Evolutionary conservation across 2,113 vertebrate species (phyloP).

Genomic region (Lophotis ruficrista): DNA sequence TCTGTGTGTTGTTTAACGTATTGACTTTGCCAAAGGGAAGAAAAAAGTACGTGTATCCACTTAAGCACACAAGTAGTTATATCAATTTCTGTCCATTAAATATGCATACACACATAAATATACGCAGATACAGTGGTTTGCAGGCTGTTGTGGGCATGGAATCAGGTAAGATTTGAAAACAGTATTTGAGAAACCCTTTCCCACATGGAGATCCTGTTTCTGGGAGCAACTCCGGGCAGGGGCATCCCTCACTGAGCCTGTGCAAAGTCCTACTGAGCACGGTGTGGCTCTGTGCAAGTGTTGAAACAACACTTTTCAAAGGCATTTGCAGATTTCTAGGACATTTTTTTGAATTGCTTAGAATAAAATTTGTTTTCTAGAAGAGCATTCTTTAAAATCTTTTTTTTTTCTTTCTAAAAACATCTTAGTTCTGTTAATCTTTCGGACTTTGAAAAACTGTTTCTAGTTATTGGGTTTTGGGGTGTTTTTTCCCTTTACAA

Average conservation of each 20-base stretch:
- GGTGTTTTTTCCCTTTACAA: neutral
- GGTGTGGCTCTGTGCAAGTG: neutral
- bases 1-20: neutral
- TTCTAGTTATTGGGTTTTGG: neutral
- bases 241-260: neutral
- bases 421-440: neutral
- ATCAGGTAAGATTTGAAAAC: neutral
- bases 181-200: neutral
- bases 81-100: neutral
- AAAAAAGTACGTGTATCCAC: neutral
- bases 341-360: neutral
- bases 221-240: neutral
- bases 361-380: neutral
- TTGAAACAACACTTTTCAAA: neutral
- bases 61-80: neutral
- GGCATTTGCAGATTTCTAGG: neutral
- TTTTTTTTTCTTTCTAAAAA: neutral
- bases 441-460: neutral
- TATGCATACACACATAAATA: neutral
- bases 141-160: neutral
- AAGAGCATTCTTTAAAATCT: neutral
- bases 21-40: conserved; percentile 28
- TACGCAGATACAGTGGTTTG: fast-evolving
- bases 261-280: neutral
- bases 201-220: neutral